Evolutionary conservation across 2,888 invertebrate species (phyloP), one percentile per base, ranked within the genome.

Genomic region (Lasioglossum villosulum): DNA sequence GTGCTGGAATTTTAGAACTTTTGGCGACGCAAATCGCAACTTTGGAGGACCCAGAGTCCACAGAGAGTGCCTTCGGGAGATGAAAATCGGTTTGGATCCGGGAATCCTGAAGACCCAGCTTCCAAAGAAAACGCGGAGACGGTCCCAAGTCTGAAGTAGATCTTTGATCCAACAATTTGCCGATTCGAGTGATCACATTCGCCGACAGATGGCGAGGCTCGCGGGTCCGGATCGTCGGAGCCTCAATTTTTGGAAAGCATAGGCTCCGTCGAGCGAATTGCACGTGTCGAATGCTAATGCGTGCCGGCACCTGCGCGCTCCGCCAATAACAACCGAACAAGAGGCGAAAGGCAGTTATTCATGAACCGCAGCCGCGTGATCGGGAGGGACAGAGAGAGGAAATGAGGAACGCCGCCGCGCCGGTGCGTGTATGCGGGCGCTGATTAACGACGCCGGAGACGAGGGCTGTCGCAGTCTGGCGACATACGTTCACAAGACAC

Each of bases 231-330:
- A 52, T 23, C 52, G 19, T 48, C 48, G 56, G 59, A 72, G 30
- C 52, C 27, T 39, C 77, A 72, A 78, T 84, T 84, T 80, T 71
- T 66, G 84, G 77, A 80, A 79, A 80, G 66, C 80, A 75, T 80
- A 78, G 45, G 10, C 71, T 68, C 52, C 71, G 73, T 37, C 79
- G 68, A 79, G 74, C 66, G 82, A 77, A 86, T 84, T 76, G 89
- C 83, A 87, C 88, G 89, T 86, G 85, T 89, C 86, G 85, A 86
- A 84, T 84, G 87, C 80, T 88, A 86, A 84, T 84, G 82, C 79
- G 75, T 59, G 81, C 76, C 48, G 85, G 76, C 87, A 89, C 88
- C 88, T 88, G 86, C 90, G 68, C 85, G 45, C 74, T 59, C 48
- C 73, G 76, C 63, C 83, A 81, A 87, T 83, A 78, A 83, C 63